These are phyloP conservation scores for Misgurnus anguillicaudatus DNA, from an alignment of 2,113 vertebrate genomes.

Conservation along the genomic window DNA sequence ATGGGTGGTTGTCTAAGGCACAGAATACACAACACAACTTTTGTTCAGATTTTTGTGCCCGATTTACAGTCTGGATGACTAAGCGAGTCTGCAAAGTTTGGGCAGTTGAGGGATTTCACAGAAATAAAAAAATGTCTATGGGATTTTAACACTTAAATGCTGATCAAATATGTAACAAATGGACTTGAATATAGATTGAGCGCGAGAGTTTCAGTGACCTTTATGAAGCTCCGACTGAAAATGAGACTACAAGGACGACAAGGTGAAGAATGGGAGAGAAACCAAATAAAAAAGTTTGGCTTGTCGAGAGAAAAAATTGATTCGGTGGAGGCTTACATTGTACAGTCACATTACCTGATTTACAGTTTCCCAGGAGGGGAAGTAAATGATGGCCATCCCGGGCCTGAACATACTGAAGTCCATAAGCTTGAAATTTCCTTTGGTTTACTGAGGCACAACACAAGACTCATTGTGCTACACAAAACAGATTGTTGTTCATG, in stretches of 20 bases:
- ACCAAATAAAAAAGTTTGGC: not conserved
- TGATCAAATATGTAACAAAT: too few relatives aligned
- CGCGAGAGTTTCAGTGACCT: too few relatives aligned
- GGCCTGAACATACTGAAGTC: not conserved
- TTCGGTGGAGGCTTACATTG: not conserved
- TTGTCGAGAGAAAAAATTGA: not conserved
- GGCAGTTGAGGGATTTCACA: too few relatives aligned
- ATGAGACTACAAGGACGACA: not conserved
- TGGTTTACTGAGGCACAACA: conserved; percentile 33
- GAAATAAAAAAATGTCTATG: too few relatives aligned
- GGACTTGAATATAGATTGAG: too few relatives aligned
- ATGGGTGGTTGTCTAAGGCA: too few relatives aligned
- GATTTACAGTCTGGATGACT: too few relatives aligned
- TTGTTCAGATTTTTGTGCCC: too few relatives aligned
- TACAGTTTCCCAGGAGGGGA: conserved; percentile 8
- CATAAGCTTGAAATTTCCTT: not conserved
- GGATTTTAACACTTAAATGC: too few relatives aligned
- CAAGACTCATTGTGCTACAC: not conserved
- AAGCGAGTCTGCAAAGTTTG: too few relatives aligned
- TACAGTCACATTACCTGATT: conserved; percentile 11
- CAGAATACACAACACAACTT: too few relatives aligned
- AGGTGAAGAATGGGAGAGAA: not conserved
- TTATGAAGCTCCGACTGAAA: not conserved
- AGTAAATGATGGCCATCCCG: not conserved
- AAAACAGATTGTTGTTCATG: conserved; percentile 22